Evolutionary conservation across 2,113 vertebrate species (phyloP).

Genomic region (Irena cyanogastra): DNA sequence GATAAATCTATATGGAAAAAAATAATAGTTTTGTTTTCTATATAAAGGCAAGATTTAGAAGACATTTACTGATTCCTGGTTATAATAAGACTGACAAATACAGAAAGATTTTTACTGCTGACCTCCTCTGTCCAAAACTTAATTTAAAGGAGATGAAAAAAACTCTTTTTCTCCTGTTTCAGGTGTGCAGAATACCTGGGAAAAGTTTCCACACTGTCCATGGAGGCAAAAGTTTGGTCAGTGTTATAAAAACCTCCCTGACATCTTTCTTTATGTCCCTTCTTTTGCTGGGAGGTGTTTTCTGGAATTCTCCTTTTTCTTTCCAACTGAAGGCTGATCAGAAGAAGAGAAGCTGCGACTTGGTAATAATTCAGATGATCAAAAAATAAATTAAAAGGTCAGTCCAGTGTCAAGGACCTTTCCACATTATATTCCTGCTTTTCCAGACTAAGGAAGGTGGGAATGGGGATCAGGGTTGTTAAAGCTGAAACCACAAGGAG

Average conservation of each 20-base stretch:
- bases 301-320: background rate
- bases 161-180: background rate
- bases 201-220: background rate
- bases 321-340: background rate
- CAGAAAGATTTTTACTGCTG: background rate
- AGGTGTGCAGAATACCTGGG: background rate
- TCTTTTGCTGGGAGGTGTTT: background rate
- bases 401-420: background rate
- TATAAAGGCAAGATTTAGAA: background rate
- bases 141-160: background rate
- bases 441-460: background rate
- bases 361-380: background rate
- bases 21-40: background rate
- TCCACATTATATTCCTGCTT: background rate
- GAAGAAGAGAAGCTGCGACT: background rate
- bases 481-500: background rate
- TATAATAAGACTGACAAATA: background rate
- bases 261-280: background rate
- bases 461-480: background rate
- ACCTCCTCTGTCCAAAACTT: background rate
- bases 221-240: background rate
- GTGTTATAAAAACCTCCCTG: background rate
- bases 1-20: background rate
- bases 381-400: background rate
- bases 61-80: background rate